Evolutionary conservation across 2,797 vertebrate species (phyloP), one percentile per base, ranked within the genome.

Genomic region (Tarsius wallacei): DNA sequence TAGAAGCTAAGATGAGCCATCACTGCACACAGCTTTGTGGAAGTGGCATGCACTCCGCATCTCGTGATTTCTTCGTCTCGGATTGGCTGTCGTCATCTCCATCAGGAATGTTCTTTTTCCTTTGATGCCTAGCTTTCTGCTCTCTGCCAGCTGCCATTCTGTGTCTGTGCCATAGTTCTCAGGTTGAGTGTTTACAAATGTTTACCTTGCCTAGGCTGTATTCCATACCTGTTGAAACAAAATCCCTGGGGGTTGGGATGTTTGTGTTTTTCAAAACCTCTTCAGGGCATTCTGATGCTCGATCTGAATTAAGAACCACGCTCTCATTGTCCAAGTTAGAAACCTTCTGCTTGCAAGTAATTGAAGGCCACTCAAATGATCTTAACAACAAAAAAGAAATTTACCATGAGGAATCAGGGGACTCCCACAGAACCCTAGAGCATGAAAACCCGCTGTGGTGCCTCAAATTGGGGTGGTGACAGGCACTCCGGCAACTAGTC

Each of bases 291-390:
- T 96, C 59, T 97, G 47, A 80, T 94, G 53, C 15, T 93, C 36
- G 86, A 21, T 21, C 49, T 81, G 10, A 90, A 61, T 77, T 55
- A 57, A 87, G 49, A 95, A 61, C 17, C 49, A 87, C 70, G 53
- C 1, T 64, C 28, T 94, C 80, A 81, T 70, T 92, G 42, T 47
- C 81, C 51, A 78, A 8, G 17, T 85, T 94, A 85, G 64, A 96
- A 88, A 80, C 74, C 14, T 90, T 93, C 73, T 49, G 7, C 84
- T 81, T 90, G 55, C 53, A 66, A 94, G 36, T 95, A 94, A 70
- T 26, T 90, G 84, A 96, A 96, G 87, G 51, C 49, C 59, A 87
- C 31, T 83, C 22, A 66, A 42, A 78, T 8, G 47, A 16, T 42
- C 28, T 53, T 96, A 90, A 86, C 19, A 12, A 55, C 87, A 78